Evolutionary conservation across 2,113 vertebrate genomes (phyloP).

Genomic region (Mormyrus lacerda): DNA sequence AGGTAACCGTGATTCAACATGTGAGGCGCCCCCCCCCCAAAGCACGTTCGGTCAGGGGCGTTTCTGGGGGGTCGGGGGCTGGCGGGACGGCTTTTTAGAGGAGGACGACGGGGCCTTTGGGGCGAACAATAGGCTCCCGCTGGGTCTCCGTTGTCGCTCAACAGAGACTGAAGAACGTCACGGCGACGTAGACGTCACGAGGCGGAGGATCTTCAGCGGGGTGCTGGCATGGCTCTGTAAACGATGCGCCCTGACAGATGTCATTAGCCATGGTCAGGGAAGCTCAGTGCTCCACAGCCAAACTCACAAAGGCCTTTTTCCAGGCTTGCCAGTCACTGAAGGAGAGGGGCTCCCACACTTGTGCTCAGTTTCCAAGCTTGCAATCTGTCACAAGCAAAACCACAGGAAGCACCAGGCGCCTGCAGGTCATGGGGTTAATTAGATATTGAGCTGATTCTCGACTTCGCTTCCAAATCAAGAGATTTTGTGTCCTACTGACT

Average conservation of each 20-base stretch:
- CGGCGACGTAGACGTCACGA: background rate
- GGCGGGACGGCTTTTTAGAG: background rate
- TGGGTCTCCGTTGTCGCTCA: background rate
- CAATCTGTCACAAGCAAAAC: background rate
- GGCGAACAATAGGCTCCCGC: background rate
- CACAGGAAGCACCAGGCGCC: background rate
- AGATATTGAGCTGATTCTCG: background rate
- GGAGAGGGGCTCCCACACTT: background rate
- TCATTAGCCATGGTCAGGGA: background rate
- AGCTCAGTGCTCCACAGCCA: background rate
- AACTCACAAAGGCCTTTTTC: background rate
- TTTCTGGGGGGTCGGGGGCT: background rate
- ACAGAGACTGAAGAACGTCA: background rate
- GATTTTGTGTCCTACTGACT: background rate
- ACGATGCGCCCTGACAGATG: background rate
- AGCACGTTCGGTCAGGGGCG: background rate
- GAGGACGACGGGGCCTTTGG: background rate
- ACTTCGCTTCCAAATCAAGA: background rate
- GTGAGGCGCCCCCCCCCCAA: background rate
- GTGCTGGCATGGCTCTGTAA: background rate
- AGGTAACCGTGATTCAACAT: background rate
- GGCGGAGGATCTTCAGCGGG: background rate
- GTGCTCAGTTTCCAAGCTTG: background rate
- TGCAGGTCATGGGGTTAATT: conserved; percentile 5
- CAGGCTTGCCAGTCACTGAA: background rate